These are phyloP conservation scores for Amphimallon solstitiale DNA, from an alignment of 2,888 invertebrate species.

Conservation along the genomic window DNA sequence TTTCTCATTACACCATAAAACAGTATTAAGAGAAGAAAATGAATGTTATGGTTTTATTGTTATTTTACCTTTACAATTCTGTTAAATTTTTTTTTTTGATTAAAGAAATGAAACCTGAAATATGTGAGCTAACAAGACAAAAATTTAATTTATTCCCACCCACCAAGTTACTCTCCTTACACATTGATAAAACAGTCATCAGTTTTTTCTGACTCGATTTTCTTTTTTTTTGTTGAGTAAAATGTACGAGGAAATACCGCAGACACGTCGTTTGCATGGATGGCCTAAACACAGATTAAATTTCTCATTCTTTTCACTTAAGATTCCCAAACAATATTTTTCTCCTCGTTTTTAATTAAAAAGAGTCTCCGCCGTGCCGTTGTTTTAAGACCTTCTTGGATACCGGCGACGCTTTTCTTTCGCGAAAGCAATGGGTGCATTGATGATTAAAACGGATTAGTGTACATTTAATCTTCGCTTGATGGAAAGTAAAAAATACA, in stretches of 20 bases:
- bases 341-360: conserved; percentile 29
- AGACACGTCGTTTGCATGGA: conserved; percentile 15
- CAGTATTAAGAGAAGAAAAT: too few species aligned
- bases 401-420: not conserved
- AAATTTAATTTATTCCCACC: conserved; percentile 10
- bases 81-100: not conserved
- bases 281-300: conserved; percentile 25
- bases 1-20: too few species aligned
- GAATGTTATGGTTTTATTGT: too few species aligned
- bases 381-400: conserved; percentile 3
- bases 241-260: not conserved
- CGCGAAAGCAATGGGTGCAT: conserved; percentile 19
- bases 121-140: not conserved
- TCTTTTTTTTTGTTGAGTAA: not conserved
- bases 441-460: conserved; percentile 22
- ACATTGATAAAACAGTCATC: conserved; percentile 12
- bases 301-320: conserved; percentile 31
- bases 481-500: not conserved
- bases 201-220: not conserved
- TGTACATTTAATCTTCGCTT: conserved; percentile 18
- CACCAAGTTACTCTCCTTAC: not conserved
- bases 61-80: too few species aligned
- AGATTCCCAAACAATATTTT: conserved; percentile 26
- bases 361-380: conserved; percentile 2
- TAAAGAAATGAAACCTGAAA: not conserved